Evolutionary conservation across 2,113 vertebrate genomes (phyloP).

Genomic region (Promerops cafer): DNA sequence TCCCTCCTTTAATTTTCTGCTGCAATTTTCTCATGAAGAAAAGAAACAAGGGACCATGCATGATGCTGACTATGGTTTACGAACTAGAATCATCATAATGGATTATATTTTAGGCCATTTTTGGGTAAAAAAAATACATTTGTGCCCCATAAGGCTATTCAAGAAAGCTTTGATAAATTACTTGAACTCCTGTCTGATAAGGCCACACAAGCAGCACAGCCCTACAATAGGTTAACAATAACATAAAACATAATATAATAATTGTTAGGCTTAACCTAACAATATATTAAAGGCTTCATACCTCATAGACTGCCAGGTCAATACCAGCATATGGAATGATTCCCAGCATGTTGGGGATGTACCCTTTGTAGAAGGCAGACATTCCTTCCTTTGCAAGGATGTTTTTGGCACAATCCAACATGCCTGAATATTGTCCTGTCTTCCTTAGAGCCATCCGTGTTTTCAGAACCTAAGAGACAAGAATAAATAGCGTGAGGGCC

Average conservation of each 20-base stretch:
- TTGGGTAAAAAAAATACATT: background rate
- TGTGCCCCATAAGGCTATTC: background rate
- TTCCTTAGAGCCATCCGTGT: constrained; percentile 88
- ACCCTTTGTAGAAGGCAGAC: constrained; percentile 93
- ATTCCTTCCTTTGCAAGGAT: constrained; percentile 84
- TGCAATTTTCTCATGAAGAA: background rate
- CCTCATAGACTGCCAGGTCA: constrained; percentile 95
- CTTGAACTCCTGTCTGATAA: background rate
- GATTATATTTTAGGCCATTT: background rate
- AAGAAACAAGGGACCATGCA: background rate
- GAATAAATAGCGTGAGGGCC: background rate
- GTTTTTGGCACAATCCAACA: constrained; percentile 84
- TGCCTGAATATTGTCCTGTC: constrained; percentile 87
- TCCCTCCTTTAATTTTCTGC: background rate
- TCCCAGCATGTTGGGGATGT: constrained; percentile 92
- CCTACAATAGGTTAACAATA: background rate
- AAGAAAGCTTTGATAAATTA: background rate
- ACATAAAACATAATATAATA: background rate
- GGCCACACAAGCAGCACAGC: background rate
- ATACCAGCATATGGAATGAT: constrained; percentile 97
- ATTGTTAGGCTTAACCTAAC: background rate
- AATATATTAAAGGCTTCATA: constrained; percentile 34
- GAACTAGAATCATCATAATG: background rate
- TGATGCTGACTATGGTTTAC: background rate
- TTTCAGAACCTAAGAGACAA: constrained; percentile 85